phyloP scores from a whole-genome alignment of 2,113 vertebrate genomes.

The Mohoua ochrocephala region DNA sequence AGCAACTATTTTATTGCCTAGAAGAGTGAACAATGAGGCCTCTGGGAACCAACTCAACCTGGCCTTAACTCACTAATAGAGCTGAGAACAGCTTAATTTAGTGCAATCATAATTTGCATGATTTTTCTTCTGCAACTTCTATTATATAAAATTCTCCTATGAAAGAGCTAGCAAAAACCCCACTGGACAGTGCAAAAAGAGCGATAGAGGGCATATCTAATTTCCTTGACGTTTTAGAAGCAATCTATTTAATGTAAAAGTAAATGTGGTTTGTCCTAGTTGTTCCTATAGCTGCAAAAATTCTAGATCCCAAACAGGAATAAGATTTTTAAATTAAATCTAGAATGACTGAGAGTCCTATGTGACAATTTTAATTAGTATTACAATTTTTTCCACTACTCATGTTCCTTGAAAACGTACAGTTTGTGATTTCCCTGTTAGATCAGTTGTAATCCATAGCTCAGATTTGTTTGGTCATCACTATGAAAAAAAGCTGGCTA shows the following conservation, averaged over 20 bases:
- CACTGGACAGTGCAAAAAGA: not conserved
- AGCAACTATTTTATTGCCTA: not conserved
- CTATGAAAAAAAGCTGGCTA: not conserved
- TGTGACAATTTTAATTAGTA: not conserved
- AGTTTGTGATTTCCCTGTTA: not conserved
- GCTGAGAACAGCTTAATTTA: not conserved
- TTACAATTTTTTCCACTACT: not conserved
- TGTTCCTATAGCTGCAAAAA: not conserved
- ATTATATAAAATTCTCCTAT: not conserved
- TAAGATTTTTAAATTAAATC: not conserved
- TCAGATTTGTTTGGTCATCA: not conserved
- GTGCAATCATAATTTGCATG: not conserved
- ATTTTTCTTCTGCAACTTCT: not conserved
- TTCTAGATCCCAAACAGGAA: not conserved
- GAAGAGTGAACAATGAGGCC: constrained; percentile 1
- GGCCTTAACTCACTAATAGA: not conserved
- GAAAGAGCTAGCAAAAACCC: not conserved
- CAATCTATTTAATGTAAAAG: not conserved
- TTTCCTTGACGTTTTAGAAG: not conserved
- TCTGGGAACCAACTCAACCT: not conserved
- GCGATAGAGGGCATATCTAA: not conserved
- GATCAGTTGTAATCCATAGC: not conserved
- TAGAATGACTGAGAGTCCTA: not conserved
- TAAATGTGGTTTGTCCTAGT: not conserved
- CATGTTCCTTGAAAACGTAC: not conserved